A percentile compares a stretch with the other conserved stretches of the same genome.
phyloP scores from a whole-genome alignment of 2,888 invertebrate genomes.

The Dynastes hyllus region DNA sequence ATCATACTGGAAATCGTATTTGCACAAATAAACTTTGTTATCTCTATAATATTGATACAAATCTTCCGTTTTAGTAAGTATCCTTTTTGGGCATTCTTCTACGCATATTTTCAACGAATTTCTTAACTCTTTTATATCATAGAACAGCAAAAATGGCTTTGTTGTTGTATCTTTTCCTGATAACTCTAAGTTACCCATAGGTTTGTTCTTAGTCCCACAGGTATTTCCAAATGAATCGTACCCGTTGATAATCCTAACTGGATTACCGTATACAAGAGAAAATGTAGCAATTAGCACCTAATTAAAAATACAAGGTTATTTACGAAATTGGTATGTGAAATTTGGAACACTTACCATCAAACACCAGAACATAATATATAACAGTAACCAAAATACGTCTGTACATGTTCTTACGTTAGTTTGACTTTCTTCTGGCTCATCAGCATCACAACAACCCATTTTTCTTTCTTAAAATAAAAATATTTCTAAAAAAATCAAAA shows the following conservation, averaged over 20 bases:
- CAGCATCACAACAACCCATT: constrained; percentile 82
- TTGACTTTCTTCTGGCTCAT: constrained; percentile 71
- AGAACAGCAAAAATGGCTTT: constrained; percentile 87
- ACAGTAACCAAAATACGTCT: constrained; percentile 86
- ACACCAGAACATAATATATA: constrained; percentile 88
- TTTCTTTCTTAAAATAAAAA: constrained; percentile 48
- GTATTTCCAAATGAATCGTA: constrained; percentile 97
- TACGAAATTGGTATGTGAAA: constrained; percentile 34
- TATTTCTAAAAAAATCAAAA: constrained; percentile 17
- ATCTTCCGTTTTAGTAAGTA: constrained; percentile 78
- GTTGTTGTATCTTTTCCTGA: constrained; percentile 88
- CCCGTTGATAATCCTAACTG: constrained; percentile 89
- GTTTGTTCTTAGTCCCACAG: constrained; percentile 90
- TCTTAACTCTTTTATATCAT: constrained; percentile 84
- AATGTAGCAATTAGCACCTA: constrained; percentile 88
- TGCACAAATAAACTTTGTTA: constrained; percentile 85
- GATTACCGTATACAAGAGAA: constrained; percentile 91
- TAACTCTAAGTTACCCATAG: constrained; percentile 81
- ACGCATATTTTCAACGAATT: constrained; percentile 92
- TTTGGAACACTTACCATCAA: constrained; percentile 79
- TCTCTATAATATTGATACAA: constrained; percentile 82
- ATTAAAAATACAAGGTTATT: constrained; percentile 58
- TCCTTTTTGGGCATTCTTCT: constrained; percentile 85
- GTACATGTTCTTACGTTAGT: constrained; percentile 83
- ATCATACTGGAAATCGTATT: constrained; percentile 79